A percentile compares a stretch with the other conserved stretches of the same genome.
Evolutionary conservation across 2,797 vertebrate genomes (phyloP).

Genomic region (Dendrocincla fuliginosa): DNA sequence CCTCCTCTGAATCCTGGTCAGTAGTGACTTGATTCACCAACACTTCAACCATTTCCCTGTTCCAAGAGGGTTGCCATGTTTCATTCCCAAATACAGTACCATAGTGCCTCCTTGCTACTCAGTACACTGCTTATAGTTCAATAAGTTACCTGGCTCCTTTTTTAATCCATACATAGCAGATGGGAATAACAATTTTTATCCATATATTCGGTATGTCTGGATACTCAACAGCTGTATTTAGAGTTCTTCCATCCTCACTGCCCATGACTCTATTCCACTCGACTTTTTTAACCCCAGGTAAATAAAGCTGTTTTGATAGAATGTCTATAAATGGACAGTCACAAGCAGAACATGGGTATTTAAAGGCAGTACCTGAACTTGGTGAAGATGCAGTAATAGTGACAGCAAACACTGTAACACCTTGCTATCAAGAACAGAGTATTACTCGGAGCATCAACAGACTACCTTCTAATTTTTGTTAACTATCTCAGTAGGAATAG

Average conservation of each 20-base stretch:
- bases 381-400: not conserved
- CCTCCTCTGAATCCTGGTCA: not conserved
- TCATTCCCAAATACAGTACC: not conserved
- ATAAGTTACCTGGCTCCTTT: not conserved
- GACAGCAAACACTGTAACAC: not conserved
- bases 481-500: not conserved
- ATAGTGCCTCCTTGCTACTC: not conserved
- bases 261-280: not conserved
- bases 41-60: not conserved
- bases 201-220: not conserved
- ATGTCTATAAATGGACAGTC: not conserved
- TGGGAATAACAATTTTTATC: not conserved
- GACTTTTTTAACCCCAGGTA: not conserved
- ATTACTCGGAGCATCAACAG: fast-evolving
- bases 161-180: not conserved
- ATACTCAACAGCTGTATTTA: not conserved
- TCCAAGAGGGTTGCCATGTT: not conserved
- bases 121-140: not conserved
- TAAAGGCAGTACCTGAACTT: not conserved
- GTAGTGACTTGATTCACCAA: not conserved
- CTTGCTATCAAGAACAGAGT: not conserved
- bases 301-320: not conserved
- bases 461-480: not conserved
- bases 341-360: not conserved
- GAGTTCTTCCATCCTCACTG: not conserved